Base-by-base conservation (phyloP, 2,888 invertebrate species). In the Ormyrus rosae region DNA sequence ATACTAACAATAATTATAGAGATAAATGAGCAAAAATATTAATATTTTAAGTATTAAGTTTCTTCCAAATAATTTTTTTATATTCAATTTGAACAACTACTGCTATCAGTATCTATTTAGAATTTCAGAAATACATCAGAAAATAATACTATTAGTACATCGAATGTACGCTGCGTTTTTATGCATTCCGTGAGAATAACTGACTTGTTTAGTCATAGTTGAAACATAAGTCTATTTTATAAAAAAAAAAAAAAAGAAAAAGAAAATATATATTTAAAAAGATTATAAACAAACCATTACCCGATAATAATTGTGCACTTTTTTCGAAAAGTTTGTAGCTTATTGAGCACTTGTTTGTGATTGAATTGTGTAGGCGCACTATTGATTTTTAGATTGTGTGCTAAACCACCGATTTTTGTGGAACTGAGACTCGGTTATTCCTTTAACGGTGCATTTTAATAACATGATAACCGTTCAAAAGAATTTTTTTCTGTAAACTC, bases 291-390 rank as follows among this genome's bases (percentile, higher is more conserved):
- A n/a, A 73, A 73, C 50, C 45, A 13, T 45, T 53, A 69, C 50
- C 58, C 9, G 48, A 71, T 71, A 56, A 65, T 51, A 48, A 78
- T 56, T 56, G 63, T 61, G 67, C 67, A 80, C 76, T 34, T 67
- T 68, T 56, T 80, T 67, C 13, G 58, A 68, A 51, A 48, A 51
- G 67, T 69, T 81, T 71, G 64, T 71, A 71, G 75, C 72, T 64
- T 76, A 5, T 77, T 64, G 69, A 61, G 60, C 82, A 79, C 76
- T 34, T 13, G 76, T 73, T 82, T 82, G 82, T 77, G 79, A 73
- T 82, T 76, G 61, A 68, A 65, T 77, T 67, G 68, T 68, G 73
- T 73, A 64, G 55, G 46, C 55, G 68, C 71, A 81, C 67, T 64
- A 13, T 60, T 10, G 63, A 56, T 8, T 55, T 56, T 63, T 53